Conservation (phyloP, 2,888 invertebrate species). For the Monoplex corrugatus region DNA sequence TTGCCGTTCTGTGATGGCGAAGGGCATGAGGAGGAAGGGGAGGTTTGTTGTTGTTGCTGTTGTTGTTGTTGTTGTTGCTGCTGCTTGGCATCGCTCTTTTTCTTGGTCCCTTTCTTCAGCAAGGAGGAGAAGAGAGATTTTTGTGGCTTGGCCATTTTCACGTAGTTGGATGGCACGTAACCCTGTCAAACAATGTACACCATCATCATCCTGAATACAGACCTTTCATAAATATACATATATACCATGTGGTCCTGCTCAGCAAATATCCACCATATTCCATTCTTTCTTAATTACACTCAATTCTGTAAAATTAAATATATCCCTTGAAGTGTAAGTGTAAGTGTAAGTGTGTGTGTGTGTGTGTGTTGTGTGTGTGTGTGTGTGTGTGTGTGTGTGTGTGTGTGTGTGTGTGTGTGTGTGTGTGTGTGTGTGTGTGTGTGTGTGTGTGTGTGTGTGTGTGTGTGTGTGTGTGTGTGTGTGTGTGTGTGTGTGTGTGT, state of each 20-base stretch:
- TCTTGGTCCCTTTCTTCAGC: slow-evolving; percentile 77
- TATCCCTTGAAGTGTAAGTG: not conserved
- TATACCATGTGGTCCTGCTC: no score
- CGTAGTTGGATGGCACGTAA: slow-evolving; percentile 99
- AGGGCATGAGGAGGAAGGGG: slow-evolving; percentile 47
- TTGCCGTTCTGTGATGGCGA: slow-evolving; percentile 58
- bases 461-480: not conserved
- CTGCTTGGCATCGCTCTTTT: slow-evolving; percentile 60
- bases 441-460: not conserved
- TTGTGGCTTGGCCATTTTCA: slow-evolving; percentile 90
- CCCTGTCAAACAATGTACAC: slow-evolving; percentile 83
- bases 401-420: no score
- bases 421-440: not conserved
- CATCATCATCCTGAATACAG: no score
- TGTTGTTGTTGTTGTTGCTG: slow-evolving; percentile 40
- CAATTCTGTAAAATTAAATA: not conserved
- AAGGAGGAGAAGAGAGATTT: slow-evolving; percentile 79
- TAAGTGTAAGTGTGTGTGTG: no score
- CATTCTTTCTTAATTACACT: not conserved
- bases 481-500: no score
- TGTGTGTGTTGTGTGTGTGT: no score
- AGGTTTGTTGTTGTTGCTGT: slow-evolving; percentile 30
- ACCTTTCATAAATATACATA: no score
- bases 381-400: no score
- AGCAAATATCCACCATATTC: no score